Percentiles rank a stretch among this genome's conserved stretches.
phyloP scores from a whole-genome alignment of 1,140 invertebrate species.

The Papilio polytes region DNA sequence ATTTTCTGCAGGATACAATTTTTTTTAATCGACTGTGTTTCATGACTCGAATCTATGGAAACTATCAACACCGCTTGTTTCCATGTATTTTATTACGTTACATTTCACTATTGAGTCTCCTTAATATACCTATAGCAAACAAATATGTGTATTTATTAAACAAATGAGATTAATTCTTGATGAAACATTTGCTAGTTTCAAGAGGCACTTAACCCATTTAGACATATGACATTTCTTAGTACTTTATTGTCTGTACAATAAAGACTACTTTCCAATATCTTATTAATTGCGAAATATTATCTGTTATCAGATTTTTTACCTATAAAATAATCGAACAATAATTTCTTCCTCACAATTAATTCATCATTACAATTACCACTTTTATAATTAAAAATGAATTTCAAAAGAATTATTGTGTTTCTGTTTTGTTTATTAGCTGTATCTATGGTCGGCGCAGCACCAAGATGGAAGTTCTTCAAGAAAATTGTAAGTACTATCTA shows the following conservation, averaged over 20 bases:
- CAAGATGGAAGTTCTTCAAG: constrained; percentile 38
- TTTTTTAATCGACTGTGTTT: too few relatives aligned
- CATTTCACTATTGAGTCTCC: too few relatives aligned
- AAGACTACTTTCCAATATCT: neutral
- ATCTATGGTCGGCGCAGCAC: constrained; percentile 21
- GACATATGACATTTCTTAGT: neutral
- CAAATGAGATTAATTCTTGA: neutral
- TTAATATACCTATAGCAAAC: too few relatives aligned
- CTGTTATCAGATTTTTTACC: constrained; percentile 1
- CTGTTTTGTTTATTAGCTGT: constrained; percentile 22
- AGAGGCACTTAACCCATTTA: neutral
- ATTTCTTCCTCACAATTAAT: constrained; percentile 22
- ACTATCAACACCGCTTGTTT: neutral
- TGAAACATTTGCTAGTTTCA: neutral
- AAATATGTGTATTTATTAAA: neutral
- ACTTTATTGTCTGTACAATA: neutral
- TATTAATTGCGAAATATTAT: neutral
- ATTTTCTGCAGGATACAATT: neutral
- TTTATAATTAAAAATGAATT: constrained; percentile 28
- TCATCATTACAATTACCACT: neutral
- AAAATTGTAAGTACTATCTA: constrained; percentile 35
- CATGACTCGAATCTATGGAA: too few relatives aligned
- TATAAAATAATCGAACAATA: constrained; percentile 9
- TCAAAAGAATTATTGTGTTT: constrained; percentile 24
- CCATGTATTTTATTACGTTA: too few relatives aligned